Evolutionary conservation across 2,888 invertebrate species (phyloP).

Genomic region (Spicauda simplicius): DNA sequence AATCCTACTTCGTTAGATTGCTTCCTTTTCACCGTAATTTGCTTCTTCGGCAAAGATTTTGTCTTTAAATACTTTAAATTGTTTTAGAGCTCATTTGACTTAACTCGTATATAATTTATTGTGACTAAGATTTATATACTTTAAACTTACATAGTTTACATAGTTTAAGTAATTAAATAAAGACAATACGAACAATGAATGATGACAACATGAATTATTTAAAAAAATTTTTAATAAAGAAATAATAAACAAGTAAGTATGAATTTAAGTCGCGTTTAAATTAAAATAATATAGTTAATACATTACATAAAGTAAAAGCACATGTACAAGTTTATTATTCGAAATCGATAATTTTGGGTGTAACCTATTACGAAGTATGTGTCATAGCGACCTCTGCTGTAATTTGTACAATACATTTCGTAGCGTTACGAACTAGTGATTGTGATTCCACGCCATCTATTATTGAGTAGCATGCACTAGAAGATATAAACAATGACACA

Average conservation of each 20-base stretch:
- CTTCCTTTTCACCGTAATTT: constrained; percentile 12
- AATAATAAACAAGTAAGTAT: no score
- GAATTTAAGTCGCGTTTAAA: no score
- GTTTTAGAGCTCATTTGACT: not conserved
- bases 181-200: no score
- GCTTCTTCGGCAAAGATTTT: constrained; percentile 11
- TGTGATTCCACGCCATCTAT: constrained; percentile 20
- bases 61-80: constrained; percentile 7
- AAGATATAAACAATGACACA: not conserved
- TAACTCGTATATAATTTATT: not conserved
- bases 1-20: constrained; percentile 38
- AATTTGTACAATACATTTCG: not conserved
- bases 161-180: no score
- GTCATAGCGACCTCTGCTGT: constrained; percentile 8
- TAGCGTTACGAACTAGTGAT: no score
- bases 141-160: no score
- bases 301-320: no score
- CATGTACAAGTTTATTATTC: not conserved
- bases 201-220: no score
- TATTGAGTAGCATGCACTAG: not conserved
- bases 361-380: not conserved
- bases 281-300: no score
- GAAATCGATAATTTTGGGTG: not conserved
- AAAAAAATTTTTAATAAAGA: no score
- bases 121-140: no score